These are phyloP conservation scores for Panthera leo DNA, from an alignment of 2,113 vertebrate genomes.

Conservation along the genomic window DNA sequence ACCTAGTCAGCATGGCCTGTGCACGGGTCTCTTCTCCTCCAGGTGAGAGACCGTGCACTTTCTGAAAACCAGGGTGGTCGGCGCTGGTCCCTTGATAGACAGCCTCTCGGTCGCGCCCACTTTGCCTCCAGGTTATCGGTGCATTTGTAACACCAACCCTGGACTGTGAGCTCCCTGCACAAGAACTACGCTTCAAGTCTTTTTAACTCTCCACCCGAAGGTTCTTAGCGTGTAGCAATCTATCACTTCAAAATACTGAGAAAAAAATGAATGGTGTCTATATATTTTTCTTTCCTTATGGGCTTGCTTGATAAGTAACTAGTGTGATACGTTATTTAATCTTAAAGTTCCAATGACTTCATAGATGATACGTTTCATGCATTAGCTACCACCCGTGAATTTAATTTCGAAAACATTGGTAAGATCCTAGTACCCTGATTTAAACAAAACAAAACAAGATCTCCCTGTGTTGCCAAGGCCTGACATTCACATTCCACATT, in stretches of 20 bases:
- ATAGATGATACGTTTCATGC: background rate
- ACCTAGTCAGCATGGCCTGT: background rate
- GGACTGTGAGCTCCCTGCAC: background rate
- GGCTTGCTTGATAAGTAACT: background rate
- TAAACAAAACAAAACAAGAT: background rate
- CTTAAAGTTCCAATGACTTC: background rate
- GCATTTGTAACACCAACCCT: background rate
- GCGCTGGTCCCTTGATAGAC: no score
- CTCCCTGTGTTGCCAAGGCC: background rate
- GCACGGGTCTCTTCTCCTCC: background rate
- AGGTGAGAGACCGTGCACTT: background rate
- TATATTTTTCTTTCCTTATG: background rate
- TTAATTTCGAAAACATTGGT: background rate
- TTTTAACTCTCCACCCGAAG: background rate
- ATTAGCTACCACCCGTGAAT: background rate
- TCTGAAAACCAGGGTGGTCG: background rate
- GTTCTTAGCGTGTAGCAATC: background rate
- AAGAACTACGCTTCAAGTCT: accelerated
- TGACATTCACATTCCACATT: background rate
- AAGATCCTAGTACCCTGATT: background rate
- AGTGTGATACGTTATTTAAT: background rate
- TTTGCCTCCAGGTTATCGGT: background rate
- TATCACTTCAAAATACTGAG: background rate
- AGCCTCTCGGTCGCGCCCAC: background rate
- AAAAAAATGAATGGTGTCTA: background rate